phyloP scores from a whole-genome alignment of 2,797 vertebrate species.

The Anguilla pacifica region DNA sequence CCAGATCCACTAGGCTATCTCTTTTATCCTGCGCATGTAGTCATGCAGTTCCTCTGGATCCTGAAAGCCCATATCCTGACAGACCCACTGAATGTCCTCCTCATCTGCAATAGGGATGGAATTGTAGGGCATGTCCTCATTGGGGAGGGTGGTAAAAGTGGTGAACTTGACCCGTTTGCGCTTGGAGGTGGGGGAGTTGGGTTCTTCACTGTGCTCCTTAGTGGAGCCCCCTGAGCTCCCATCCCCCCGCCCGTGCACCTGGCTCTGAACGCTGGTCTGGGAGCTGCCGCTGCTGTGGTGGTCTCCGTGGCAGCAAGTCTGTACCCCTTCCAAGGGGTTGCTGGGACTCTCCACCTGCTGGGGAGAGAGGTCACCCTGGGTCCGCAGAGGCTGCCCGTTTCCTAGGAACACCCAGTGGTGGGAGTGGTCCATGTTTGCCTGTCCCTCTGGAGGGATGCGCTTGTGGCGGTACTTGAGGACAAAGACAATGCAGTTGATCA shows the following conservation, averaged over 20 bases:
- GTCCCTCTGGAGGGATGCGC: constrained; percentile 93
- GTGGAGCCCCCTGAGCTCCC: constrained; percentile 92
- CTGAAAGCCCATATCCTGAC: constrained; percentile 93
- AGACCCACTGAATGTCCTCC: constrained; percentile 97
- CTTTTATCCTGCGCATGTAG: constrained; percentile 97
- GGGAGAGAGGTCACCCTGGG: constrained; percentile 87
- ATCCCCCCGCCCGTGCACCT: constrained; percentile 91
- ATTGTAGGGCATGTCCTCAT: constrained; percentile 94
- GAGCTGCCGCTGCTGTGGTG: constrained; percentile 98
- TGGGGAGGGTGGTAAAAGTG: constrained; percentile 93
- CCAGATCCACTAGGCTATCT: constrained; percentile 82
- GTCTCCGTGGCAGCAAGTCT: constrained; percentile 90
- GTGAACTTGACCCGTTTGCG: constrained; percentile 98
- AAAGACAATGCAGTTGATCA: constrained; percentile 98
- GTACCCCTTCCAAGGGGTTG: constrained; percentile 84
- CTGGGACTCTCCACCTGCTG: constrained; percentile 83
- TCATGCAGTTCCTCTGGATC: constrained; percentile 91
- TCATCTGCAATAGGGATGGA: constrained; percentile 92
- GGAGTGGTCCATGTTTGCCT: constrained; percentile 98
- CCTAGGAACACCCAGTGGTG: constrained; percentile 99
- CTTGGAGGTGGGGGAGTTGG: constrained; percentile 93
- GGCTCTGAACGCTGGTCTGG: constrained; percentile 95
- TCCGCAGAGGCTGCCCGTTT: constrained; percentile 88
- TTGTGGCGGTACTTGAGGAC: constrained; percentile 96
- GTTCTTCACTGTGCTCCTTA: constrained; percentile 89